Evolutionary conservation across 2,888 invertebrate genomes (phyloP).

Genomic region (Lepas anatifera): DNA sequence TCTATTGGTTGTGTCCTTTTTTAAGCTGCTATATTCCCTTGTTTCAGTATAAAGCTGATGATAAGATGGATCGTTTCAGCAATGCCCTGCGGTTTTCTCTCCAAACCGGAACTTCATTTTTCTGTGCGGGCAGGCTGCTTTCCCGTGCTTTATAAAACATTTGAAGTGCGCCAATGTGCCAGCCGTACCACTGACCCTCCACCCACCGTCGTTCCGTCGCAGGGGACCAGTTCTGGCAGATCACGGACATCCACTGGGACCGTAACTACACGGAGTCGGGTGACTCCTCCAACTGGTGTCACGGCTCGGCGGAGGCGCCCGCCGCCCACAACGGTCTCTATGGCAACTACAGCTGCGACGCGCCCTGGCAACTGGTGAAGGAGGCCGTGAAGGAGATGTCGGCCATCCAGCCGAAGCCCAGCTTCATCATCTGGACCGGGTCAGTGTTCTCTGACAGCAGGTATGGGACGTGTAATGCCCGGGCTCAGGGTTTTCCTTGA

Average conservation of each 20-base stretch:
- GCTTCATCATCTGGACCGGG: constrained; percentile 89
- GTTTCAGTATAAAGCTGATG: no score
- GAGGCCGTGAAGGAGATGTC: constrained; percentile 80
- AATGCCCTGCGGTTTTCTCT: no score
- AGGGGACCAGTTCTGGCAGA: constrained; percentile 22
- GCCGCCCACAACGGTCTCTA: constrained; percentile 16
- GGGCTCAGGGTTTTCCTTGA: no score
- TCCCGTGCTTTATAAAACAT: no score
- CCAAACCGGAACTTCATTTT: no score
- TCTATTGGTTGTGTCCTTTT: no score
- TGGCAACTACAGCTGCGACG: constrained; percentile 74
- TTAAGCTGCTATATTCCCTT: no score
- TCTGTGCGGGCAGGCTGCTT: no score
- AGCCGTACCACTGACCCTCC: no score
- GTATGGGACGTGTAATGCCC: no score
- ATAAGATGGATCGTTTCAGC: no score
- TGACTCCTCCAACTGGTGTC: constrained; percentile 29
- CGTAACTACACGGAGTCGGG: constrained; percentile 59
- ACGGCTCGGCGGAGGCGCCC: neutral
- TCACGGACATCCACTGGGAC: constrained; percentile 38
- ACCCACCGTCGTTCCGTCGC: neutral
- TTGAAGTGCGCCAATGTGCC: no score
- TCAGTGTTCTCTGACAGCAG: constrained; percentile 4
- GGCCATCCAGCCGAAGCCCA: constrained; percentile 68
- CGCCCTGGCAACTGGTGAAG: constrained; percentile 75